Conservation (phyloP, 2,888 invertebrate species). For the Bimastos eiseni region DNA sequence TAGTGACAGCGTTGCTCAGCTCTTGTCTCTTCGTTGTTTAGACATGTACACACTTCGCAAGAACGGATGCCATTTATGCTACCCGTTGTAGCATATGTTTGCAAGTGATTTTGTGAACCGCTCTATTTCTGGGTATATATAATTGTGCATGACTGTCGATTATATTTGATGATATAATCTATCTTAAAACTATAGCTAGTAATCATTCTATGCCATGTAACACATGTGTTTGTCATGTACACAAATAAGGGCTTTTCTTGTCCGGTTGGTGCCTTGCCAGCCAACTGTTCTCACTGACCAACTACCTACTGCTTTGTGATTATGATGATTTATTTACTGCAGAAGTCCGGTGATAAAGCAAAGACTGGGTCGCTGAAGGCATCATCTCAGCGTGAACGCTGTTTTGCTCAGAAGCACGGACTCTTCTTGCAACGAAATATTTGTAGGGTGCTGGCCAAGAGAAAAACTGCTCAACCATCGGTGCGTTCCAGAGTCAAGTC, state of each 20-base stretch:
- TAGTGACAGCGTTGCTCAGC: neutral
- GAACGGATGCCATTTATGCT: neutral
- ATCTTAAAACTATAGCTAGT: no score
- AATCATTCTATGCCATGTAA: no score
- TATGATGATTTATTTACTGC: neutral
- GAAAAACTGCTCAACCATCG: neutral
- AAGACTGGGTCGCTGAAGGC: conserved; percentile 29
- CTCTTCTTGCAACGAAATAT: conserved; percentile 87
- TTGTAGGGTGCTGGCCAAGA: conserved; percentile 71
- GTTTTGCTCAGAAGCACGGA: conserved; percentile 77
- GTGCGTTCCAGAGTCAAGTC: neutral
- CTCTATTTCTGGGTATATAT: neutral
- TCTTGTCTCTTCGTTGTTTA: neutral
- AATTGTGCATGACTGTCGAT: neutral
- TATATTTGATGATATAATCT: no score
- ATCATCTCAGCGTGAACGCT: conserved; percentile 69
- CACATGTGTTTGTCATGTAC: no score
- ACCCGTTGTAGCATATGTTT: neutral
- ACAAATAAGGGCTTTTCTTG: no score
- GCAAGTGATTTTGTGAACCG: neutral
- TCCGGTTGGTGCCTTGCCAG: no score
- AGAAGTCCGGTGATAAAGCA: conserved; percentile 10
- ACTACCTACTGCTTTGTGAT: neutral
- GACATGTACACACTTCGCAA: neutral
- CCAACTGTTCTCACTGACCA: neutral